Base-by-base conservation (phyloP, 1,140 invertebrate species). In the Procambarus clarkii region DNA sequence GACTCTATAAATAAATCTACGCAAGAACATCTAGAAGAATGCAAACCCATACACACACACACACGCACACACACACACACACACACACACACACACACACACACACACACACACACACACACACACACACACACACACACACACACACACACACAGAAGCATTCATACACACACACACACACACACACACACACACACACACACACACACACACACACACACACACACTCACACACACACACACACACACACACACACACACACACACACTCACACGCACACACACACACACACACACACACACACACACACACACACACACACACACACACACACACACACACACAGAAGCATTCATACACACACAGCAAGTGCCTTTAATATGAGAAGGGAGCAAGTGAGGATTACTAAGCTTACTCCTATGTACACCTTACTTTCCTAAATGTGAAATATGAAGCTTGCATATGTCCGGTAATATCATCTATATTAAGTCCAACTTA, bases 21-120 rank as follows among this genome's bases (percentile, higher is more conserved):
- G 34, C 34, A 34, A 34, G 34, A 34, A 34, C 34, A 34, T 34
- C 34, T 34, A 34, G 34, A 34, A 34, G 34, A 46, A n/a, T n/a
- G n/a, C n/a, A n/a, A n/a, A n/a, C n/a, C n/a, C n/a, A n/a, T n/a
- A n/a, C n/a, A n/a, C n/a, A n/a, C n/a, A n/a, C n/a, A 71, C 24
- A 21, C 7, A 13, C 11, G 11, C 64, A 44, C 71, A 74, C 71
- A 44, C 71, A 44, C 71, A 74, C 71, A 44, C 71, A 44, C 71
- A 44, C 71, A 44, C 71, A 44, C 71, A 44, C 71, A 44, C 76
- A 34, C 76, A 78, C 77, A 78, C 77, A 78, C 34, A 78, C 77
- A 78, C 77, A 46, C 77, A 78, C 77, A 78, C 78, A 80, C 78
- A 80, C 78, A 79, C 21, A 46, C 45, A 46, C 45, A 46, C 45